phyloP scores from a whole-genome alignment of 2,797 vertebrate genomes.

The Phalanger gymnotis region DNA sequence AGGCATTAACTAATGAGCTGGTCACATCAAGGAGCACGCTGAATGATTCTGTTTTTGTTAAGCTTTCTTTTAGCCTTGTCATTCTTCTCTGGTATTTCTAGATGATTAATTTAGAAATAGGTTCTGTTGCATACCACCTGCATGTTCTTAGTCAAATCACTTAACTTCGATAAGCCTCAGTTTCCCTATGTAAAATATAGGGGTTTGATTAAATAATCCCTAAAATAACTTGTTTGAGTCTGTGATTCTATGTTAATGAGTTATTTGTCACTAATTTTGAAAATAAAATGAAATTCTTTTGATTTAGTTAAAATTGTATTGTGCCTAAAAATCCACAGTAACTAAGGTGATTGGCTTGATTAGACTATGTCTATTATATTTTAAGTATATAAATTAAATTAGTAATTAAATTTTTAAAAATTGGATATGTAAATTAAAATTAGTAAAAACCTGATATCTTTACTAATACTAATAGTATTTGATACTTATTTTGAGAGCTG shows the following conservation, averaged over 20 bases:
- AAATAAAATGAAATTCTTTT: neutral
- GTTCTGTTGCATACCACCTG: too few relatives aligned
- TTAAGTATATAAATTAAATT: too few relatives aligned
- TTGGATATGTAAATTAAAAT: too few relatives aligned
- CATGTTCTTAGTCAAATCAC: too few relatives aligned
- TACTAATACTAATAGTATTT: neutral
- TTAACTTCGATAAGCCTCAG: neutral
- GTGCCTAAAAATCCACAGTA: neutral
- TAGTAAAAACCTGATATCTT: too few relatives aligned
- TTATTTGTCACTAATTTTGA: neutral
- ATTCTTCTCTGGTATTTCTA: neutral
- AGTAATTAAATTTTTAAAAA: too few relatives aligned
- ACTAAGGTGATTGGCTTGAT: neutral
- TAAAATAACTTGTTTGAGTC: neutral
- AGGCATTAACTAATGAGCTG: neutral
- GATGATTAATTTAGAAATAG: neutral
- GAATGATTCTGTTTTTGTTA: neutral
- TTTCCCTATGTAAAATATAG: neutral
- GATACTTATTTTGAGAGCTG: neutral
- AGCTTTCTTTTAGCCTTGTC: neutral
- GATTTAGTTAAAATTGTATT: neutral
- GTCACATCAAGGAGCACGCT: neutral
- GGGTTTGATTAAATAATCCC: neutral
- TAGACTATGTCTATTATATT: neutral
- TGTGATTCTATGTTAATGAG: too few relatives aligned